These are phyloP conservation scores for Zaprionus camerounensis DNA, from an alignment of 1,140 invertebrate species.

Conservation along the genomic window DNA sequence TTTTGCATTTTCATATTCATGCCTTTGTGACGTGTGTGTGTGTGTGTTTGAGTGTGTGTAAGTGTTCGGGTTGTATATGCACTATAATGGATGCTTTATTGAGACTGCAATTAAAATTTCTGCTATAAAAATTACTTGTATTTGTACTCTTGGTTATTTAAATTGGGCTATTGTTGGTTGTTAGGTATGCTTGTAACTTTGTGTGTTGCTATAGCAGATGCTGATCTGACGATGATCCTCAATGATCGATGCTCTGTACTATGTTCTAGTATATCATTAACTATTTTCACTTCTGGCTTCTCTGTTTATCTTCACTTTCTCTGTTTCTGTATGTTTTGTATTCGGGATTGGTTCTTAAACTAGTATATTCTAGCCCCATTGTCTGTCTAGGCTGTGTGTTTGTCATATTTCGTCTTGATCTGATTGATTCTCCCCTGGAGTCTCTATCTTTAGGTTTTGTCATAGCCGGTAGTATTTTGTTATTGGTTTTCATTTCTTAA, in stretches of 20 bases:
- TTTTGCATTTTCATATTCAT: conserved; percentile 48
- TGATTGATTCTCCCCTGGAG: not conserved
- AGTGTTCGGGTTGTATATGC: conserved; percentile 37
- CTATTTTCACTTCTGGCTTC: conserved; percentile 11
- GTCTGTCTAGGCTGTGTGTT: conserved; percentile 52
- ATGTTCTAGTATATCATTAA: conserved; percentile 31
- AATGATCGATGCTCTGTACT: conserved; percentile 32
- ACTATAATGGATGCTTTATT: conserved; percentile 68
- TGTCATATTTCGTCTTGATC: conserved; percentile 23
- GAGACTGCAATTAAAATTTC: conserved; percentile 83
- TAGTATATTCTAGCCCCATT: conserved; percentile 57
- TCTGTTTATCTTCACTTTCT: conserved; percentile 13
- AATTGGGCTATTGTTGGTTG: conserved; percentile 84
- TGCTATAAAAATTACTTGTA: conserved; percentile 84
- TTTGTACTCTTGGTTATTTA: conserved; percentile 84
- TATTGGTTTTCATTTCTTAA: conserved; percentile 21
- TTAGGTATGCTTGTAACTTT: conserved; percentile 80
- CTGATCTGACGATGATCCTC: conserved; percentile 10
- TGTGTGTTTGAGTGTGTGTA: conserved; percentile 27
- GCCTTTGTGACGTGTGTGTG: conserved; percentile 53
- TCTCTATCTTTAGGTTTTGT: conserved; percentile 26
- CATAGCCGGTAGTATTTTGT: conserved; percentile 25
- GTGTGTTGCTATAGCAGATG: conserved; percentile 41
- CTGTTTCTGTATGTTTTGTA: conserved; percentile 21
- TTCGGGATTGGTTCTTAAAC: conserved; percentile 46